A percentile compares a stretch with the other conserved stretches of the same genome.
These are phyloP conservation scores for Oryctes rhinoceros DNA, from an alignment of 1,140 invertebrate species.

Conservation along the genomic window DNA sequence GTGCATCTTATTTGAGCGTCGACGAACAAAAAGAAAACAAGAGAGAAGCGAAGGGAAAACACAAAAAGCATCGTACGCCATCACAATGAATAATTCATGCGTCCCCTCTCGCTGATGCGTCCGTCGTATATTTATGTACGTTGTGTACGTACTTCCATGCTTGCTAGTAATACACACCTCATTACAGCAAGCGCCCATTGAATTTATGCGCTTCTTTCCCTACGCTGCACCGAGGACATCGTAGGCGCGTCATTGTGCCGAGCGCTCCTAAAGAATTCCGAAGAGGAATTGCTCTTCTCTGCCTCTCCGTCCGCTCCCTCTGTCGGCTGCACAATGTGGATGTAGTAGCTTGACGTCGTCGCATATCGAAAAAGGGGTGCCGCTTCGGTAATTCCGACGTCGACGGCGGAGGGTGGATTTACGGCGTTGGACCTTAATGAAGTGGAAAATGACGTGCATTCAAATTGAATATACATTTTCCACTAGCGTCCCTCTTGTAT, in stretches of 20 bases:
- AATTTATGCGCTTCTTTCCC: neutral
- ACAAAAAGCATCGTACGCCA: neutral
- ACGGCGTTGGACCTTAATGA: slow-evolving; percentile 5
- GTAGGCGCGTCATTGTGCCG: slow-evolving; percentile 8
- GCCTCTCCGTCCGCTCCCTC: neutral
- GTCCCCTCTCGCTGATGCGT: neutral
- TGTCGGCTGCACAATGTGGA: neutral
- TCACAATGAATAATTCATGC: slow-evolving; percentile 22
- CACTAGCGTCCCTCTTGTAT: neutral
- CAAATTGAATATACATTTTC: slow-evolving; percentile 19
- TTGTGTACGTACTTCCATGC: neutral
- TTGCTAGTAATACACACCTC: neutral
- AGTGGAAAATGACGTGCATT: slow-evolving; percentile 17
- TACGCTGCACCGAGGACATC: neutral
- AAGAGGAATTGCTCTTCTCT: slow-evolving; percentile 5
- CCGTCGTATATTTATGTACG: neutral
- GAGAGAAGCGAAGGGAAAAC: neutral
- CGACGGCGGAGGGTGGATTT: slow-evolving; percentile 12
- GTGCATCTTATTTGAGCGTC: neutral
- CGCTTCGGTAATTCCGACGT: slow-evolving; percentile 13
- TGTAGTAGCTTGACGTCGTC: neutral
- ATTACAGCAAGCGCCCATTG: slow-evolving; percentile 11
- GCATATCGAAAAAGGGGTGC: neutral
- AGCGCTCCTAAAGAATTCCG: slow-evolving; percentile 1
- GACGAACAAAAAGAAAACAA: neutral